A percentile compares a stretch with the other conserved stretches of the same genome.
phyloP scores from a whole-genome alignment of 2,888 invertebrate species.

The Athetis lepigone region DNA sequence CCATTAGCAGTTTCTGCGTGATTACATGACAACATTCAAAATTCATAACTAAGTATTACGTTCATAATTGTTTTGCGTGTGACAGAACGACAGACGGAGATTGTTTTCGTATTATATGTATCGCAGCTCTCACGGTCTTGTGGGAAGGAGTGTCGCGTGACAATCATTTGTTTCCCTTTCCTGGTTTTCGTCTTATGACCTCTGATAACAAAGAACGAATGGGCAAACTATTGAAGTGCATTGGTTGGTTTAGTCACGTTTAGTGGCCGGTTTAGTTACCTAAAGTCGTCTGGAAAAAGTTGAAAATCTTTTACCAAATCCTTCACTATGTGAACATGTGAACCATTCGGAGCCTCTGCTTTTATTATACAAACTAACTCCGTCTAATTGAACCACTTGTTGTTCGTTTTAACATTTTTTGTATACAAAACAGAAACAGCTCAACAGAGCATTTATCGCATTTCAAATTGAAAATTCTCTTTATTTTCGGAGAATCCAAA shows the following conservation, averaged over 20 bases:
- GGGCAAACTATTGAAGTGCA: not conserved
- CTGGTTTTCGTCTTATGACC: not conserved
- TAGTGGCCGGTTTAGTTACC: not conserved
- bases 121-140: slow-evolving; percentile 36
- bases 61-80: slow-evolving; percentile 23
- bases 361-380: not conserved
- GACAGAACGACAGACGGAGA: slow-evolving; percentile 27
- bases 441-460: not conserved
- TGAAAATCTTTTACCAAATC: not conserved
- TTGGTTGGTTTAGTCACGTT: not conserved
- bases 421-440: not conserved
- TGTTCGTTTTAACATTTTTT: no score
- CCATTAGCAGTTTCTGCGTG: not conserved
- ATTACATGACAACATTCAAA: not conserved
- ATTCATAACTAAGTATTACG: not conserved
- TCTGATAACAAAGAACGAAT: slow-evolving; percentile 15
- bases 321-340: no score
- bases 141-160: slow-evolving; percentile 38
- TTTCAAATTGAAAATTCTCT: slow-evolving; percentile 13
- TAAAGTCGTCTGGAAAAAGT: not conserved
- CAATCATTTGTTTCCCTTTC: slow-evolving; percentile 10
- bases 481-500: not conserved
- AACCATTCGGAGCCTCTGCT: no score
- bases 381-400: not conserved
- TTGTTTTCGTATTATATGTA: slow-evolving; percentile 22